Percentiles rank a stretch among this genome's conserved stretches.
Conservation (phyloP, 2,797 vertebrate genomes). For the Ammospiza maritima region DNA sequence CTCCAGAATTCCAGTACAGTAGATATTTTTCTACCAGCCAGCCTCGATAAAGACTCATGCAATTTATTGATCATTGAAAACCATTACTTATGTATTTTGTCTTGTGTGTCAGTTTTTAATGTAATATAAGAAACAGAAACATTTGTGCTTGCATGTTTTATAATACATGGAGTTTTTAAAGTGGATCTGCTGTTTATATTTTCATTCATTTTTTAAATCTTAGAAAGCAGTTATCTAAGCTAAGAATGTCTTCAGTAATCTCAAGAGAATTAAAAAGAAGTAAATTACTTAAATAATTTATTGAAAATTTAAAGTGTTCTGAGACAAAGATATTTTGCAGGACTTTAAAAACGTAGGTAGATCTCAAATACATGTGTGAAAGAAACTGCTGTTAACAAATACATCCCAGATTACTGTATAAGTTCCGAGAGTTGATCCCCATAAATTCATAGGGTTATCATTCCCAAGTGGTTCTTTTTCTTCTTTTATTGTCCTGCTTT, state of each 20-base stretch:
- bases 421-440: background rate
- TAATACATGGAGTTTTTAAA: background rate
- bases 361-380: background rate
- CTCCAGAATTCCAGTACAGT: background rate
- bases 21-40: background rate
- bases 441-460: background rate
- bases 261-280: background rate
- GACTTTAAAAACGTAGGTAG: background rate
- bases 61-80: background rate
- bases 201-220: background rate
- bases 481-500: background rate
- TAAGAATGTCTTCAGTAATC: background rate
- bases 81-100: background rate
- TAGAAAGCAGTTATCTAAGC: background rate
- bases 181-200: background rate
- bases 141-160: background rate
- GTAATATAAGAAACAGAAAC: background rate
- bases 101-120: background rate
- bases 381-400: background rate
- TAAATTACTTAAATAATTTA: background rate
- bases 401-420: background rate
- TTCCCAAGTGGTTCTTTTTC: background rate
- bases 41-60: background rate
- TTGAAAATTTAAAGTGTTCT: background rate
- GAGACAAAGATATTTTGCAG: background rate